These are phyloP conservation scores for Crotalus helleri DNA, from an alignment of 2,113 vertebrate genomes.

Conservation along the genomic window DNA sequence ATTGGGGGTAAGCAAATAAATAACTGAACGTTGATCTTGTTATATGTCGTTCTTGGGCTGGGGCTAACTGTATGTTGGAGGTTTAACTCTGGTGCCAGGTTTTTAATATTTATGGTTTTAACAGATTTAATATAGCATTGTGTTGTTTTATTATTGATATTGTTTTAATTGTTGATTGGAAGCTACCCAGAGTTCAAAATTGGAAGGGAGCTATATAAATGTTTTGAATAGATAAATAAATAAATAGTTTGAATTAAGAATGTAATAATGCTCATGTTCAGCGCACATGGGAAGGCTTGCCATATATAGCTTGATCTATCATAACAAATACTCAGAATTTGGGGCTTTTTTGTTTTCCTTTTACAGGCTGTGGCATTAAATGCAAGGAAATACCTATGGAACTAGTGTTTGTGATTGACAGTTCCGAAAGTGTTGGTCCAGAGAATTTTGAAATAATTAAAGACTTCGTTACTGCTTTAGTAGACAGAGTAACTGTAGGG, in stretches of 20 bases:
- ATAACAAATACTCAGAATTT: not conserved
- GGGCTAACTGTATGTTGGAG: not conserved
- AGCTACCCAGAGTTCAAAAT: not conserved
- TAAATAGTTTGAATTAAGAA: not conserved
- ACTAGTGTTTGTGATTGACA: constrained; percentile 91
- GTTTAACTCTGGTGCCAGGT: not conserved
- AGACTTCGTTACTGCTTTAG: constrained; percentile 85
- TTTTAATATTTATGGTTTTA: not conserved
- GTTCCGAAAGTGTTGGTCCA: constrained; percentile 89
- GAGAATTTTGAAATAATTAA: constrained; percentile 93
- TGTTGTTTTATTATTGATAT: not conserved
- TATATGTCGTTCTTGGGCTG: not conserved
- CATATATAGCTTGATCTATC: not conserved
- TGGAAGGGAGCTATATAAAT: not conserved
- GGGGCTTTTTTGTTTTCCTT: constrained; percentile 15
- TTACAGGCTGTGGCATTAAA: constrained; percentile 84
- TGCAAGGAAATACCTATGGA: constrained; percentile 95
- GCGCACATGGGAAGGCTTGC: not conserved
- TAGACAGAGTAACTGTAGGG: constrained; percentile 85
- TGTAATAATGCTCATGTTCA: not conserved
- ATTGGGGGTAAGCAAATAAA: not conserved
- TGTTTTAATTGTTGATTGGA: not conserved
- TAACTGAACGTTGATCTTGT: not conserved
- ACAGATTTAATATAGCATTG: not conserved
- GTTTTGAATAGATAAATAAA: not conserved